Conservation (phyloP, 2,113 vertebrate genomes). For the Cheilinus undulatus region DNA sequence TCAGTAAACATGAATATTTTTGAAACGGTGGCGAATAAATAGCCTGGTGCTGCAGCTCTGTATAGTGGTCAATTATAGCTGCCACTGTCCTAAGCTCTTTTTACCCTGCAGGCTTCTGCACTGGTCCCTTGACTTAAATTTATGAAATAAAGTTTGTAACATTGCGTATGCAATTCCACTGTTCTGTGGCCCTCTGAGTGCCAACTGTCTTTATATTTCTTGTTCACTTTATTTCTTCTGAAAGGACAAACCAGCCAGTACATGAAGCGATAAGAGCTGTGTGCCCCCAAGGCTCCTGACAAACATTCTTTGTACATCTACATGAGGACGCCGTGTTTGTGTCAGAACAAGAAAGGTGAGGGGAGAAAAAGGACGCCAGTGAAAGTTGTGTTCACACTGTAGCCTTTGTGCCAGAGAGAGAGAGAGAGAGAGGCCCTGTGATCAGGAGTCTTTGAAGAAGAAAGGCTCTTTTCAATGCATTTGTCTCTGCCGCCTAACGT, state of each 20-base stretch:
- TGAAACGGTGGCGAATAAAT: no score
- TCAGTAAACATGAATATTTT: no score
- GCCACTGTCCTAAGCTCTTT: no score
- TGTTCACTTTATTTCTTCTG: neutral
- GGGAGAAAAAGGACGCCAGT: constrained; percentile 15
- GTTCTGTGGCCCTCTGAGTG: neutral
- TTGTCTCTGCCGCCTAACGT: constrained; percentile 36
- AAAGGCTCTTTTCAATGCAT: constrained; percentile 52
- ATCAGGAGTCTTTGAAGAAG: constrained; percentile 65
- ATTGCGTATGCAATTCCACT: neutral
- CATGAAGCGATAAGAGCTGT: constrained; percentile 16
- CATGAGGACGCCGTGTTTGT: constrained; percentile 33
- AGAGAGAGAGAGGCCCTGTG: constrained; percentile 17
- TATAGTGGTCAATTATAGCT: no score
- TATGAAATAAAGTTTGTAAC: no score
- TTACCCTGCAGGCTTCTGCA: no score
- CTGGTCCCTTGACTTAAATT: no score
- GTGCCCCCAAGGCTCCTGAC: constrained; percentile 32
- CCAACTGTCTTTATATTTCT: neutral
- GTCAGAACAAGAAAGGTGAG: constrained; percentile 17
- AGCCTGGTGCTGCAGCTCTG: no score
- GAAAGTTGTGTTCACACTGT: constrained; percentile 28
- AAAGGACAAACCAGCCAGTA: constrained; percentile 19
- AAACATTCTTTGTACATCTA: constrained; percentile 37
- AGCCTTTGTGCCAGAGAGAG: neutral